These are phyloP conservation scores for Drosophila pachea DNA, from an alignment of 1,140 invertebrate genomes.

Conservation along the genomic window DNA sequence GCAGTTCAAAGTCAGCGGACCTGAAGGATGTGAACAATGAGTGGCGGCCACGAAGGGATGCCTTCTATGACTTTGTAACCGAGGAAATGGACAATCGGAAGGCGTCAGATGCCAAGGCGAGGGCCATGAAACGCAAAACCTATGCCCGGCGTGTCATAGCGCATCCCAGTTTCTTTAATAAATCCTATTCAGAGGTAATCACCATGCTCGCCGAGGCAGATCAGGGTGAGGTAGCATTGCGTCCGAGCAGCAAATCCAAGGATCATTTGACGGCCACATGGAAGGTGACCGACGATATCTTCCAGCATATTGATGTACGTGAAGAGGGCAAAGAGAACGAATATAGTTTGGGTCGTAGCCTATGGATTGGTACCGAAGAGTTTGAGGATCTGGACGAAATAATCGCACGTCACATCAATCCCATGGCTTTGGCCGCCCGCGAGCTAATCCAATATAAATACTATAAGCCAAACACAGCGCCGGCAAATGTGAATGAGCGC, in stretches of 20 bases:
- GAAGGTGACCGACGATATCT: constrained; percentile 97
- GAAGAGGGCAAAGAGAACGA: constrained; percentile 98
- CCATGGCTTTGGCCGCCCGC: constrained; percentile 95
- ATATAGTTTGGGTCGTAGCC: constrained; percentile 92
- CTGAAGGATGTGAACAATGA: constrained; percentile 93
- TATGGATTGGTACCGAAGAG: constrained; percentile 93
- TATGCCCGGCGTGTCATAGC: constrained; percentile 96
- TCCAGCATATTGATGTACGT: constrained; percentile 96
- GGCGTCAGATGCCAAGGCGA: constrained; percentile 90
- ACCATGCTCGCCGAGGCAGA: constrained; percentile 94
- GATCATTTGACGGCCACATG: constrained; percentile 98
- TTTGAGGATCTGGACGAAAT: constrained; percentile 99
- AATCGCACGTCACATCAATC: constrained; percentile 95
- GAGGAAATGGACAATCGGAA: constrained; percentile 88
- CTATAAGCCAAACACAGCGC: constrained; percentile 87
- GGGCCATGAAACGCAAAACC: constrained; percentile 87
- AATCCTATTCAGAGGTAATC: constrained; percentile 95
- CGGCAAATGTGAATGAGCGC: constrained; percentile 79
- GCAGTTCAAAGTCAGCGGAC: constrained; percentile 96
- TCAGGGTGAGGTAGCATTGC: constrained; percentile 96
- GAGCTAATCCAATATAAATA: constrained; percentile 96
- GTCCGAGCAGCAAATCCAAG: constrained; percentile 97
- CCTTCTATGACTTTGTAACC: constrained; percentile 93
- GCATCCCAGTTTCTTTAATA: constrained; percentile 98
- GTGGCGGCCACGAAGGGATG: constrained; percentile 93